These are phyloP conservation scores for Jaculus jaculus DNA, from an alignment of 2,113 vertebrate species.

Conservation along the genomic window DNA sequence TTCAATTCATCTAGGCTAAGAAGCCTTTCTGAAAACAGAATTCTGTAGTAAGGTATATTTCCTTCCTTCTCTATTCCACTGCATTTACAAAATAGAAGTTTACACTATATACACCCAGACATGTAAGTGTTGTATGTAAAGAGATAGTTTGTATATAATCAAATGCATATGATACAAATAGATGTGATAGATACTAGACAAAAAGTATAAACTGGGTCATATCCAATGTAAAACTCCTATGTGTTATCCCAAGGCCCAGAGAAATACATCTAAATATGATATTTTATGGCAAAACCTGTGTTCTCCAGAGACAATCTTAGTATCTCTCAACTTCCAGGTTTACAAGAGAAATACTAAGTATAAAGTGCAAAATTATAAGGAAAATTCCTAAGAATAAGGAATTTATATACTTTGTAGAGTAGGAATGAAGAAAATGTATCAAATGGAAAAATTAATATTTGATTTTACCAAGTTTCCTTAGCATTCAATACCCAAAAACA, in stretches of 20 bases:
- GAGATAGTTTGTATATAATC: not conserved
- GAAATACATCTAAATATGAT: not conserved
- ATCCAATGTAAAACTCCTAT: not conserved
- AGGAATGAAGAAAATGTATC: not conserved
- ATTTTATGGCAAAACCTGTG: not conserved
- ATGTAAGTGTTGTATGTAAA: not conserved
- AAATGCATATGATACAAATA: not conserved
- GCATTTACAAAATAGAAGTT: not conserved
- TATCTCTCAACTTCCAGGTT: not conserved
- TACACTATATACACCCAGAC: not conserved
- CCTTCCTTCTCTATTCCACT: not conserved
- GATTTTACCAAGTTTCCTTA: conserved; percentile 28
- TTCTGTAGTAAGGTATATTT: not conserved
- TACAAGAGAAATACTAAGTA: not conserved
- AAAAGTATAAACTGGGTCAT: not conserved
- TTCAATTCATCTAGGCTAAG: not conserved
- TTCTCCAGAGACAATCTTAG: not conserved
- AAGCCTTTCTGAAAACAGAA: not conserved
- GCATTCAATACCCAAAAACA: not conserved
- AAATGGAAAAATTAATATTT: not conserved
- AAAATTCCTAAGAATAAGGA: not conserved
- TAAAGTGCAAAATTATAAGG: not conserved
- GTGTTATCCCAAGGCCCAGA: not conserved
- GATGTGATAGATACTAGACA: not conserved
- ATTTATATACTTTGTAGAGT: not conserved